phyloP scores from a whole-genome alignment of 1,140 invertebrate genomes.

The Drosophila kikkawai region DNA sequence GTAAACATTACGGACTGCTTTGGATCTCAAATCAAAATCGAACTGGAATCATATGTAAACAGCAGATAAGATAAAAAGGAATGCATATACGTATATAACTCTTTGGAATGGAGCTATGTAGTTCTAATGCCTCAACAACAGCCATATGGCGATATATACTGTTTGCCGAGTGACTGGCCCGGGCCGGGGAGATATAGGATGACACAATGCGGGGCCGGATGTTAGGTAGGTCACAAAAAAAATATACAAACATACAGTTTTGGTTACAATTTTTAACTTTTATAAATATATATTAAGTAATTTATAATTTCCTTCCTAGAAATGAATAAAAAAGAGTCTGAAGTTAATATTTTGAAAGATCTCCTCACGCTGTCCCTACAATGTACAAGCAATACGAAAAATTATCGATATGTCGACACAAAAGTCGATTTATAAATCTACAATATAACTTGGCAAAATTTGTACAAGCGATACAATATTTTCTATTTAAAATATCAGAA shows the following conservation, averaged over 20 bases:
- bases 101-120: conserved; percentile 23
- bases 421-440: background rate
- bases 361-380: background rate
- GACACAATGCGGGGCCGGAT: conserved; percentile 32
- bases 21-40: conserved; percentile 47
- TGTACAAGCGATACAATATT: background rate
- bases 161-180: conserved; percentile 26
- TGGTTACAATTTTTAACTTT: background rate
- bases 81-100: conserved; percentile 15
- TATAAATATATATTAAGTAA: background rate
- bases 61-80: conserved; percentile 41
- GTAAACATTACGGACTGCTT: conserved; percentile 33
- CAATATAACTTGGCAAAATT: too few species aligned
- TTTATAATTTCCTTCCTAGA: too few species aligned
- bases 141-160: conserved; percentile 40
- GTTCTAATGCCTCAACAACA: conserved; percentile 18
- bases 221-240: conserved; percentile 21
- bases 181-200: conserved; percentile 7
- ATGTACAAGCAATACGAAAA: background rate
- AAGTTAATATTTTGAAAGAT: background rate
- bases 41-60: conserved; percentile 44
- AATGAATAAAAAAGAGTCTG: background rate
- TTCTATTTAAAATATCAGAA: background rate
- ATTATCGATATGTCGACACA: background rate
- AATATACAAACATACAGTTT: background rate